A percentile compares a stretch with the other conserved stretches of the same genome.
Evolutionary conservation across 2,888 invertebrate genomes (phyloP).

Genomic region (Boloria euphrosyne): DNA sequence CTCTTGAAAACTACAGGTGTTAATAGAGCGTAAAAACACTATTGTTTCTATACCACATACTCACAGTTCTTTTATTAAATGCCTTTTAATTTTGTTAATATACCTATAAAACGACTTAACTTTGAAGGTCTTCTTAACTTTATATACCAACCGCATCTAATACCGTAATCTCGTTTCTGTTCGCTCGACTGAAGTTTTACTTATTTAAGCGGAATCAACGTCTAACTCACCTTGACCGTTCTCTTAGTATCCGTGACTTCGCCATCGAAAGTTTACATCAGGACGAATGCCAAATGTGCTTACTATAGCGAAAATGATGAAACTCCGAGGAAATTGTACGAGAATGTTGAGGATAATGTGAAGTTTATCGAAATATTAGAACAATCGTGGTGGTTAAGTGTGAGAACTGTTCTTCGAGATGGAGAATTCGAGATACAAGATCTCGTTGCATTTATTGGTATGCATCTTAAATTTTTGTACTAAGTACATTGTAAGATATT

Average conservation of each 20-base stretch:
- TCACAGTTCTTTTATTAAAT: slow-evolving; percentile 1
- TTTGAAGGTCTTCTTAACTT: slow-evolving; percentile 8
- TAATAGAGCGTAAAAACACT: slow-evolving; percentile 29
- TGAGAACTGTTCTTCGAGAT: slow-evolving; percentile 68
- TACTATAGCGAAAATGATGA: slow-evolving; percentile 77
- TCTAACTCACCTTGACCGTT: slow-evolving; percentile 53
- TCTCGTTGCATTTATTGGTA: slow-evolving; percentile 76
- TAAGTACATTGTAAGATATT: neutral
- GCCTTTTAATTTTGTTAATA: neutral
- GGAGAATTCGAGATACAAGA: slow-evolving; percentile 79
- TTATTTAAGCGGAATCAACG: slow-evolving; percentile 31
- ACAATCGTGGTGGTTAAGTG: slow-evolving; percentile 65
- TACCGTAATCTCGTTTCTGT: slow-evolving; percentile 32
- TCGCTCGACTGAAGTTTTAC: slow-evolving; percentile 24
- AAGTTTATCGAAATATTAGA: slow-evolving; percentile 65
- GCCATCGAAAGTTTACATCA: slow-evolving; percentile 79
- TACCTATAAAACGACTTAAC: slow-evolving; percentile 7
- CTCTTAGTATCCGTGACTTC: slow-evolving; percentile 81
- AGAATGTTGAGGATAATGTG: slow-evolving; percentile 51
- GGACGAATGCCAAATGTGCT: slow-evolving; percentile 66
- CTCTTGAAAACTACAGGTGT: slow-evolving; percentile 29
- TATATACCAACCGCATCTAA: slow-evolving; percentile 30
- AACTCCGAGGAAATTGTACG: slow-evolving; percentile 46
- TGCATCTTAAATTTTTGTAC: slow-evolving; percentile 40
- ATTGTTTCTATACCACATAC: slow-evolving; percentile 7